A percentile compares a stretch with the other conserved stretches of the same genome.
Conservation (phyloP, 1,140 invertebrate genomes). For the Branchinecta lynchi region DNA sequence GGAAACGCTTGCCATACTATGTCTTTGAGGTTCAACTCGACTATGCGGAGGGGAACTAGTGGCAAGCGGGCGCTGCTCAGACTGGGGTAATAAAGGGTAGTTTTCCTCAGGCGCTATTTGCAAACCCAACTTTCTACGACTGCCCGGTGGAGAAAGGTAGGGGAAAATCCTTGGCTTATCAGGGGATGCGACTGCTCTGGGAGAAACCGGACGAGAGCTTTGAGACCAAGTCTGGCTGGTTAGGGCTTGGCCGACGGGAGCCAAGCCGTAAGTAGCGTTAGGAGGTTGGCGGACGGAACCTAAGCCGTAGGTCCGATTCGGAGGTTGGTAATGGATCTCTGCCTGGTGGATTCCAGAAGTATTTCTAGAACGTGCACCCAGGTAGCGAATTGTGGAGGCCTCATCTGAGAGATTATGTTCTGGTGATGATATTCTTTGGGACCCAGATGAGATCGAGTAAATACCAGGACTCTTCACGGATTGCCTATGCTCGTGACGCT, state of each 20-base stretch:
- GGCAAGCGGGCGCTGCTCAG: constrained; percentile 28
- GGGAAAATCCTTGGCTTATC: not conserved
- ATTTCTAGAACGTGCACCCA: too few species aligned
- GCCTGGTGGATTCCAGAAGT: too few species aligned
- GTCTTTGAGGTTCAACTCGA: constrained; percentile 31
- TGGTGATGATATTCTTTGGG: not conserved
- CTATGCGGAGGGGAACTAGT: constrained; percentile 28
- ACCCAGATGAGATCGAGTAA: not conserved
- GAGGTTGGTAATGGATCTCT: too few species aligned
- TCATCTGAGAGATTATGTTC: not conserved
- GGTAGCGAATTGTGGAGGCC: too few species aligned
- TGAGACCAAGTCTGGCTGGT: too few species aligned
- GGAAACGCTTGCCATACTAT: constrained; percentile 17
- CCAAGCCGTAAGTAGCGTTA: too few species aligned
- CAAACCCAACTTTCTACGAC: not conserved
- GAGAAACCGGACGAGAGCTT: too few species aligned
- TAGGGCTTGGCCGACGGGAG: too few species aligned
- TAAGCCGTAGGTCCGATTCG: too few species aligned
- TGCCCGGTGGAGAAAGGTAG: not conserved
- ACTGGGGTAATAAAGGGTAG: constrained; percentile 21
- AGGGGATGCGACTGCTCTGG: not conserved
- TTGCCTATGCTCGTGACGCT: too few species aligned
- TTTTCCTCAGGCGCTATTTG: not conserved
- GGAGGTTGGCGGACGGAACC: too few species aligned
- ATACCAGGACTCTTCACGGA: not conserved